A percentile compares a stretch with the other conserved stretches of the same genome.
Evolutionary conservation across 2,113 vertebrate genomes (phyloP).

Genomic region (Ctenodactylus gundi): DNA sequence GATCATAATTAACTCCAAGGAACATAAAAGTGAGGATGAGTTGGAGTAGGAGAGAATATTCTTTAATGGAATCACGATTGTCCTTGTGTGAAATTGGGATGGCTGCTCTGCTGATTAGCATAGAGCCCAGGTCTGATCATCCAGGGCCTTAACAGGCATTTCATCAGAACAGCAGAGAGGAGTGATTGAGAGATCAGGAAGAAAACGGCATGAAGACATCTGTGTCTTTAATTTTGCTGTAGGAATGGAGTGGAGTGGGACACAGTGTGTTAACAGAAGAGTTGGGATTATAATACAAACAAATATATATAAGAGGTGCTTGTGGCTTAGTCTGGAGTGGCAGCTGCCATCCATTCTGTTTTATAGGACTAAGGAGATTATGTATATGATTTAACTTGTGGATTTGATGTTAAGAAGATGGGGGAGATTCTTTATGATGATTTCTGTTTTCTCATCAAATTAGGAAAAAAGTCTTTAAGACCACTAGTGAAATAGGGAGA

Average conservation of each 20-base stretch:
- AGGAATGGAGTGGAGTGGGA: not conserved
- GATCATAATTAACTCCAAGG: slow-evolving; percentile 8
- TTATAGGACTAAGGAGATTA: not conserved
- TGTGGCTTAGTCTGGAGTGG: not conserved
- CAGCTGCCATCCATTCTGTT: not conserved
- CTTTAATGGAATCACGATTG: not conserved
- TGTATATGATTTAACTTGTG: not conserved
- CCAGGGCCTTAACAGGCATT: not conserved
- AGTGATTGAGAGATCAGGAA: not conserved
- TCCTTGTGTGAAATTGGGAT: too few species aligned
- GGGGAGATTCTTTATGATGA: not conserved
- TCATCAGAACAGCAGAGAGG: not conserved
- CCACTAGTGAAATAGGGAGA: not conserved
- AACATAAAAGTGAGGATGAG: not conserved
- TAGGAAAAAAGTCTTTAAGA: slow-evolving; percentile 7
- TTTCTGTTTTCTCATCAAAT: slow-evolving; percentile 36
- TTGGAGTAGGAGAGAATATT: slow-evolving; percentile 20
- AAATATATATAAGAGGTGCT: not conserved
- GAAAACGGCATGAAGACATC: slow-evolving; percentile 9
- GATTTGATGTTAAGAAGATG: slow-evolving; percentile 28
- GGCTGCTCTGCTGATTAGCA: not conserved
- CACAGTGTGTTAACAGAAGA: not conserved
- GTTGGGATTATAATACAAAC: not conserved
- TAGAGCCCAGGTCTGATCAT: not conserved
- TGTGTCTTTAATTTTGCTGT: slow-evolving; percentile 27